Evolutionary conservation across 2,113 vertebrate species (phyloP).

Genomic region (Oryzias melastigma): DNA sequence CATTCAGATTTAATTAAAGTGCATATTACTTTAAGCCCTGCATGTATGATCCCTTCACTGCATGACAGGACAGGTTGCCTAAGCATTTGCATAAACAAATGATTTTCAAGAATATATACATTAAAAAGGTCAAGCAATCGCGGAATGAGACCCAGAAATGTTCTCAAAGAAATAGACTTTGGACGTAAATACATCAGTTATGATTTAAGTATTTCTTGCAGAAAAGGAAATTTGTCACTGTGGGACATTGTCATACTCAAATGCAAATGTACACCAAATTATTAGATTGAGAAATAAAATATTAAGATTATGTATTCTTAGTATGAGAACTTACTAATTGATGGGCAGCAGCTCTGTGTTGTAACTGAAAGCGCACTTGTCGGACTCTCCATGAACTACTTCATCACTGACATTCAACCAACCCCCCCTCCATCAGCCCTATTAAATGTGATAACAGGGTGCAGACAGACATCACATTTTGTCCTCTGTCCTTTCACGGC

Average conservation of each 20-base stretch:
- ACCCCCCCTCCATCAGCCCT: conserved; percentile 27
- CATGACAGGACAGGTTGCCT: too few relatives aligned
- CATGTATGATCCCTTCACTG: conserved; percentile 6
- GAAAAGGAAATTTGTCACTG: too few relatives aligned
- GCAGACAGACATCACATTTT: conserved; percentile 64
- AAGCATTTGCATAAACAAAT: too few relatives aligned
- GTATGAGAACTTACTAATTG: conserved; percentile 3
- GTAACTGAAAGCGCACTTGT: conserved; percentile 16
- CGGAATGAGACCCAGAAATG: too few relatives aligned
- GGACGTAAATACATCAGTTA: too few relatives aligned
- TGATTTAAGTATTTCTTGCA: too few relatives aligned
- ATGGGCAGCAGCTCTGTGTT: conserved; percentile 16
- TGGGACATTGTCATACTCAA: conserved; percentile 17
- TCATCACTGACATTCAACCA: conserved; percentile 38
- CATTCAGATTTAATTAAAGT: conserved; percentile 9
- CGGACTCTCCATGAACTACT: conserved; percentile 32
- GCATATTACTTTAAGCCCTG: conserved; percentile 29
- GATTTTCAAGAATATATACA: too few relatives aligned
- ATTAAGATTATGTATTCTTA: conserved; percentile 30
- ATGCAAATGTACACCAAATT: conserved; percentile 58
- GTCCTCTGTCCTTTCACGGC: conserved; percentile 62
- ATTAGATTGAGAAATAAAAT: conserved; percentile 61
- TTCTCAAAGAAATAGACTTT: too few relatives aligned
- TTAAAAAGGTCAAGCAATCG: too few relatives aligned
- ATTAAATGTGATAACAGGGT: conserved; percentile 55